Evolutionary conservation across 2,888 invertebrate species (phyloP).

Genomic region (Lepidochitona cinerea): DNA sequence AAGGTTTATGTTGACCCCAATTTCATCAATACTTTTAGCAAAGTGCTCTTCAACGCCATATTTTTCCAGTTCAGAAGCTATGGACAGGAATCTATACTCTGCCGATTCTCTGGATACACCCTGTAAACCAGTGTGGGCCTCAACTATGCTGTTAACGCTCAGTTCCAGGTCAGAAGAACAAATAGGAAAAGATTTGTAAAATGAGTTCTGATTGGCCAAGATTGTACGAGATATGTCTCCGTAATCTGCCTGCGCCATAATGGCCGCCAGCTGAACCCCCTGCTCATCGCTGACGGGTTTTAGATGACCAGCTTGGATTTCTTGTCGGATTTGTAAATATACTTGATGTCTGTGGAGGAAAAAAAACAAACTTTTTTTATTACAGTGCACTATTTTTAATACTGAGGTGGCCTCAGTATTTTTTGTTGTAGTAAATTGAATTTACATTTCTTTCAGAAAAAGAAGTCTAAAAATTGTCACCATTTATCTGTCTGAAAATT

Average conservation of each 20-base stretch:
- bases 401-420: too few species aligned
- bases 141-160: slow-evolving; percentile 36
- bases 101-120: slow-evolving; percentile 83
- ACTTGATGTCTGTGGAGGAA: slow-evolving; percentile 86
- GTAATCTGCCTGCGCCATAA: slow-evolving; percentile 83
- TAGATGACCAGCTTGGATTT: slow-evolving; percentile 79
- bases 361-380: too few species aligned
- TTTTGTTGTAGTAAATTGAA: too few species aligned
- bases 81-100: slow-evolving; percentile 86
- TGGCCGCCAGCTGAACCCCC: slow-evolving; percentile 81
- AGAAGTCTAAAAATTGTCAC: too few species aligned
- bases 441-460: too few species aligned
- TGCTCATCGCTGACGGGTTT: slow-evolving; percentile 80
- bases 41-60: slow-evolving; percentile 87
- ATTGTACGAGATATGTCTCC: slow-evolving; percentile 75
- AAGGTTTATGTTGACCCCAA: slow-evolving; percentile 71
- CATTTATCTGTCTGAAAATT: too few species aligned
- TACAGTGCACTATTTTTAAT: too few species aligned
- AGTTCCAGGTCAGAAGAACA: slow-evolving; percentile 18
- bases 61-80: slow-evolving; percentile 83
- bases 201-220: slow-evolving; percentile 35
- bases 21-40: slow-evolving; percentile 28
- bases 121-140: slow-evolving; percentile 69
- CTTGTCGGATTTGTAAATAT: slow-evolving; percentile 86
- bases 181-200: slow-evolving; percentile 37